These are phyloP conservation scores for Gastrophysa polygoni DNA, from an alignment of 2,888 invertebrate genomes.

Conservation along the genomic window DNA sequence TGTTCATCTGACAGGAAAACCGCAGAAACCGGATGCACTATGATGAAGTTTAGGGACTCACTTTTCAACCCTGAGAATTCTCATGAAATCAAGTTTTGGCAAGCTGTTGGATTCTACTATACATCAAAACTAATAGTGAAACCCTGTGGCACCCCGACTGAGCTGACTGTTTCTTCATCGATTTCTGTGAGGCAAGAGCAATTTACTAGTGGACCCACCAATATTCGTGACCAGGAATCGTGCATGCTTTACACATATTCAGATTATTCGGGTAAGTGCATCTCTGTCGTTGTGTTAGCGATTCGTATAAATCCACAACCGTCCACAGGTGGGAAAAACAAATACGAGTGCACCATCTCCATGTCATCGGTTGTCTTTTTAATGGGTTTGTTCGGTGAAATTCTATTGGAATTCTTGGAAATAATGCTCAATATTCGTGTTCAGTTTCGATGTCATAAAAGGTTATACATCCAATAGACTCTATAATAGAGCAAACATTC, in stretches of 20 bases:
- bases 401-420: slow-evolving; percentile 22
- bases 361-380: slow-evolving; percentile 18
- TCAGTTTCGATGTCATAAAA: too few relatives aligned
- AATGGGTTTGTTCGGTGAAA: slow-evolving; percentile 22
- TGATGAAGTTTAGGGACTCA: too few relatives aligned
- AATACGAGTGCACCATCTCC: slow-evolving; percentile 30
- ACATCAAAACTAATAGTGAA: too few relatives aligned
- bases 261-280: slow-evolving; percentile 44
- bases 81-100: too few relatives aligned
- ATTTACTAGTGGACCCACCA: slow-evolving; percentile 31
- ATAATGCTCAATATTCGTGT: not conserved
- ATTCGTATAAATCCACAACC: slow-evolving; percentile 40
- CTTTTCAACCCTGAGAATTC: too few relatives aligned
- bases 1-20: not conserved
- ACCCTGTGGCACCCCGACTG: too few relatives aligned
- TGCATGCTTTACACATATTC: slow-evolving; percentile 31
- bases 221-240: slow-evolving; percentile 38
- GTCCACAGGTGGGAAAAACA: slow-evolving; percentile 41
- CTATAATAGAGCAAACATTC: too few relatives aligned
- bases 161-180: too few relatives aligned
- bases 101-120: too few relatives aligned
- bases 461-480: too few relatives aligned
- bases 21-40: too few relatives aligned
- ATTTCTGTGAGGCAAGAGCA: slow-evolving; percentile 2
- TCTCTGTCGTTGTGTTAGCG: slow-evolving; percentile 35